Evolutionary conservation across 2,888 invertebrate genomes (phyloP), one percentile per base, ranked within the genome.

Genomic region (Netelia melanura): DNA sequence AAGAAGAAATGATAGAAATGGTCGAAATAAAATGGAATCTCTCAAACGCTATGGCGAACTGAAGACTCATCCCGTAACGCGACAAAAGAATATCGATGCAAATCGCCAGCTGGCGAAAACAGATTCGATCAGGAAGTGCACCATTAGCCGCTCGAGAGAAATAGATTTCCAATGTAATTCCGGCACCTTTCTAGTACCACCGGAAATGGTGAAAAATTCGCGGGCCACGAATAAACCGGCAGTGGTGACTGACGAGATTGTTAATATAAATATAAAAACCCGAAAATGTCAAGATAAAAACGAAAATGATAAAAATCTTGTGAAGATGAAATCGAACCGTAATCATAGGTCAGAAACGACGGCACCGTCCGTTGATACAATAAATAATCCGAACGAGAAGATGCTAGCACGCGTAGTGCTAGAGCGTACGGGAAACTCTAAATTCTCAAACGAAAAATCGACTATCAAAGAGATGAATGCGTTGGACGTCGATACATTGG

Each of bases 161-260:
- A 10, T 14, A 3, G 44, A 65, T 6, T 52, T 23, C n/a, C 30
- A 56, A 30, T 9, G 21, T 14, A 25, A 48, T 52, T 25, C 14
- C 48, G 17, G 8, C 21, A 10, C 21, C 30, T 56, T 30, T 64
- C 54, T 9, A 44, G 62, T 9, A 56, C 64, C 21, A 17, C 38
- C 78, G 11, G 10, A 52, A 1, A 71, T 75, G 23, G 44, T 1
- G 2, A 77, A 71, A 58, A 44, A 3, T 44, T 23, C 43, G 9
- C 77, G 67, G 54, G 64, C 44, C 9, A 80, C 48, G 38, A 78
- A 76, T 14, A 82, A 72, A 21, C 85, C 82, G 10, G 10, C 61
- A 14, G 68, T 83, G n/a, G 10, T 83, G 1, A 80, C 52, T n/a
- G 62, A 23, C 6, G 83, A 85, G 17, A 21, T 62, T 11, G 68